Base-by-base conservation (phyloP, 2,113 vertebrate species). In the Cichladusa arquata region DNA sequence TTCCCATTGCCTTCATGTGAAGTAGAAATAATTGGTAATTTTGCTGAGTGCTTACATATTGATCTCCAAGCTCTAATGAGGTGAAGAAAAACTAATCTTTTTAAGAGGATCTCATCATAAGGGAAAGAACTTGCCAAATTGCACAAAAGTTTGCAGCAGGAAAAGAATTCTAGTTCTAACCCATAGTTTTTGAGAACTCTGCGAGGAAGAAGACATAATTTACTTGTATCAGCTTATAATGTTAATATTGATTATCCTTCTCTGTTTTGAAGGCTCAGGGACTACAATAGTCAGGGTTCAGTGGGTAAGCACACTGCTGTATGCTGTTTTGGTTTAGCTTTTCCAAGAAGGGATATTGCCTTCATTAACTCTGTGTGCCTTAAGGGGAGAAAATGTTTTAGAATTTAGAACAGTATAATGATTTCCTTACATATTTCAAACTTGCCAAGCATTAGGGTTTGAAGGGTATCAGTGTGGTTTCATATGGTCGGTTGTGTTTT, bases 361-460 rank as follows among this genome's bases (percentile, higher is more conserved):
- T 58, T 81, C 8, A 18, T 51, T 86, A 82, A 11, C 45, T 62
- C 6, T 50, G 1, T 22, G 12, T 70, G 4, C 25, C 18, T 58
- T 79, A 38, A 45, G 7, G 4, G 42, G 14, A 62, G 28, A 76
- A 65, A 44, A 14, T 0, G 0, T 40, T 71, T n/a, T 48, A 67
- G 20, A 56, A 28, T 78, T 67, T 58, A 28, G 20, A 64, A 53
- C 10, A 40, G 3, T n/a, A 7, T 51, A 0, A 0, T n/a, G 23
- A 66, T 62, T 71, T 69, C 8, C 5, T 3, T 62, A 12, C 1
- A 0, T 76, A 13, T 62, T 64, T 19, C 9, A 58, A 31, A 48
- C 23, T 82, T 90, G 40, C 8, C 11, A 64, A 4, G 28, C 16
- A 12, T 74, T 33, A 57, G 11, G 24, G 8, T 47, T 9, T 71